Percentiles rank a stretch among this genome's conserved stretches.
Conservation (phyloP, 2,113 vertebrate genomes). For the Hypanus sabinus region DNA sequence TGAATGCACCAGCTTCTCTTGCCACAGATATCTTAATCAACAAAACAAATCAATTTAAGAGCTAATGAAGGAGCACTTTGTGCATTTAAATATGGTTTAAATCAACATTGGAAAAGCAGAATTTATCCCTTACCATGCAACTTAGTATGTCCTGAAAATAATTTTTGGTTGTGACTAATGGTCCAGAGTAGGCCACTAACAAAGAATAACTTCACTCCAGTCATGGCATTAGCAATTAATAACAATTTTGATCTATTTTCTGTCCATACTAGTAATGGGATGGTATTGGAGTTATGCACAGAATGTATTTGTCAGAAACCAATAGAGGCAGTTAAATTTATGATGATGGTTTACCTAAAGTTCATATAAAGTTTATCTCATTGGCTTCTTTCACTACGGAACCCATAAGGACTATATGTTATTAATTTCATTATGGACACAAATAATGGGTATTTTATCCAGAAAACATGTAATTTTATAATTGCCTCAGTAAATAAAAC, state of each 20-base stretch:
- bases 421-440: neutral
- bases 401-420: neutral
- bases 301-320: constrained; percentile 27
- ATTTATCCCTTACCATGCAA: constrained; percentile 8
- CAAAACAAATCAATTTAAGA: constrained; percentile 53
- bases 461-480: neutral
- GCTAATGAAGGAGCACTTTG: constrained; percentile 42
- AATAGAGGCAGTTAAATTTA: constrained; percentile 16
- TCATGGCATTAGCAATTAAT: constrained; percentile 21
- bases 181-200: neutral
- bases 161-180: constrained; percentile 19
- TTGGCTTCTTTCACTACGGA: neutral
- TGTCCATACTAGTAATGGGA: constrained; percentile 31
- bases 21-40: constrained; percentile 75
- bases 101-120: constrained; percentile 8
- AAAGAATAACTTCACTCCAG: constrained; percentile 32
- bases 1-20: constrained; percentile 76
- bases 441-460: too few relatives aligned
- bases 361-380: constrained; percentile 30
- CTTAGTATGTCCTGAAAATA: constrained; percentile 10
- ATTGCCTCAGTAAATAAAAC: neutral
- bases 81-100: constrained; percentile 41
- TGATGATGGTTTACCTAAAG: constrained; percentile 16
- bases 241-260: constrained; percentile 36
- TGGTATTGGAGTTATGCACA: constrained; percentile 27